Evolutionary conservation across 2,888 invertebrate species (phyloP).

Genomic region (Eledona agricola): DNA sequence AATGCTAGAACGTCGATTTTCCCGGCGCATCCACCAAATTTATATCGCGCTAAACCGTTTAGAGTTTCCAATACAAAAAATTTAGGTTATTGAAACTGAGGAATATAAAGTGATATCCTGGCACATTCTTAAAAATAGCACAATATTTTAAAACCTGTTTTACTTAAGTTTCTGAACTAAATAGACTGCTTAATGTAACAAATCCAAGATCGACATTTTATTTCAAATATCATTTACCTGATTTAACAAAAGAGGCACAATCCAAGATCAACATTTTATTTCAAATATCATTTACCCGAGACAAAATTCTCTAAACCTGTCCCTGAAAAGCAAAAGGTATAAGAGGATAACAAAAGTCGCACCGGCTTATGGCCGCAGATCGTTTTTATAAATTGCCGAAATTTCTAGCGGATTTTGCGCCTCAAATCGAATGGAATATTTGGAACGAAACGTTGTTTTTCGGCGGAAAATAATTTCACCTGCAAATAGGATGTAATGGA

Average conservation of each 20-base stretch:
- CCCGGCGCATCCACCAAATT: constrained; percentile 2
- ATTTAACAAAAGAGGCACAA: constrained; percentile 20
- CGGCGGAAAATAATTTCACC: constrained; percentile 18
- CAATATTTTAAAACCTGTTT: background rate
- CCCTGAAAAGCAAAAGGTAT: constrained; percentile 8
- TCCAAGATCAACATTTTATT: constrained; percentile 22
- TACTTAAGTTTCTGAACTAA: too few relatives aligned
- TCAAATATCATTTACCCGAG: constrained; percentile 9
- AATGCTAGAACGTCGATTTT: too few relatives aligned
- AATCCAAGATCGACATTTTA: constrained; percentile 20
- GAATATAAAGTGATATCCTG: too few relatives aligned
- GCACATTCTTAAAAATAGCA: too few relatives aligned
- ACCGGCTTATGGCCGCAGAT: constrained; percentile 10
- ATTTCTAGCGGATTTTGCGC: too few relatives aligned
- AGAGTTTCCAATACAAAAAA: too few relatives aligned
- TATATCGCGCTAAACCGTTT: too few relatives aligned
- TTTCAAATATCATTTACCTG: constrained; percentile 7
- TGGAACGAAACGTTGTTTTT: too few relatives aligned
- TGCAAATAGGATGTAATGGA: constrained; percentile 35
- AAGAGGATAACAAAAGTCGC: constrained; percentile 17
- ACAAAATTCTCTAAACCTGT: constrained; percentile 24
- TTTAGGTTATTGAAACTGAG: too few relatives aligned
- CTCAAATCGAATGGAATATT: too few relatives aligned
- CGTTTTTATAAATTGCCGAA: constrained; percentile 17
- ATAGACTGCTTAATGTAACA: too few relatives aligned